Evolutionary conservation across 2,888 invertebrate species (phyloP).

Genomic region (Ennomos quercinarius): DNA sequence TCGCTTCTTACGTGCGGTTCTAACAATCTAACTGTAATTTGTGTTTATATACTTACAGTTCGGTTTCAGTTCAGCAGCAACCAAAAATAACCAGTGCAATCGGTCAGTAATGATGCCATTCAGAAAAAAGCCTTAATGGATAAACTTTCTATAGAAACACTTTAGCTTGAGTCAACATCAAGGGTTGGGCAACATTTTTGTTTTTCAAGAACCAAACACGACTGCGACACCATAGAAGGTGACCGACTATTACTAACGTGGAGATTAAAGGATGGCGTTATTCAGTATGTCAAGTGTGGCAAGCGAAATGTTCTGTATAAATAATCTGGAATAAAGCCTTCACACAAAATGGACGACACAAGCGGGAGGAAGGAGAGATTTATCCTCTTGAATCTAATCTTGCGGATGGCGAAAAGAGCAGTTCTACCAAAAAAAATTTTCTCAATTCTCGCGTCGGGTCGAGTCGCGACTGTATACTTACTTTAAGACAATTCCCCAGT

Average conservation of each 20-base stretch:
- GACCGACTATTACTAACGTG: slow-evolving; percentile 49
- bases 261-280: slow-evolving; percentile 67
- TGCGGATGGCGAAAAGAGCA: slow-evolving; percentile 79
- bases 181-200: slow-evolving; percentile 13
- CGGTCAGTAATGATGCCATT: slow-evolving; percentile 47
- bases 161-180: slow-evolving; percentile 8
- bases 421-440: slow-evolving; percentile 71
- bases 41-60: slow-evolving; percentile 48
- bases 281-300: slow-evolving; percentile 67
- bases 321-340: slow-evolving; percentile 79
- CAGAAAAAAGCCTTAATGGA: slow-evolving; percentile 40
- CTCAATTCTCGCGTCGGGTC: slow-evolving; percentile 62
- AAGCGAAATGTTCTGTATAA: slow-evolving; percentile 75
- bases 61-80: slow-evolving; percentile 32
- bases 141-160: slow-evolving; percentile 45
- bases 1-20: slow-evolving; percentile 61
- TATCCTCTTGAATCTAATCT: slow-evolving; percentile 83
- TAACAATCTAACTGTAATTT: slow-evolving; percentile 62
- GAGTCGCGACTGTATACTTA: slow-evolving; percentile 52
- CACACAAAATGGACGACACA: slow-evolving; percentile 74
- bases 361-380: slow-evolving; percentile 75
- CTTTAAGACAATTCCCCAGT: slow-evolving; percentile 63
- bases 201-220: slow-evolving; percentile 36
- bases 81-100: slow-evolving; percentile 25
- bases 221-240: slow-evolving; percentile 46